Conservation (phyloP, 2,797 vertebrate species). For the Notolabrus celidotus region DNA sequence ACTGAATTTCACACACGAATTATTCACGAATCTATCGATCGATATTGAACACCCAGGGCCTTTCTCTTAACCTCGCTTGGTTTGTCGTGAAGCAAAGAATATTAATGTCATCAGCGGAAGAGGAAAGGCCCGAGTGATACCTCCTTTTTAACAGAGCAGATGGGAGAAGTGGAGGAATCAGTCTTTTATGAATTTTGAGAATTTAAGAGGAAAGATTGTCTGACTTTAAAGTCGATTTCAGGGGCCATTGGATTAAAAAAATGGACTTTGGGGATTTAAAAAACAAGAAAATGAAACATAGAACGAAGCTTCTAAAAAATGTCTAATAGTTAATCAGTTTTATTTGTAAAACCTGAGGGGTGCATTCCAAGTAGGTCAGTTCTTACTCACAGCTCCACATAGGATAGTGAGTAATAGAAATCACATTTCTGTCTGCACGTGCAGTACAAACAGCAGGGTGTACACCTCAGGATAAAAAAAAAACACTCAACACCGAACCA, state of each 20-base stretch:
- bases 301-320: not conserved
- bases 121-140: conserved; percentile 51
- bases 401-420: conserved; percentile 45
- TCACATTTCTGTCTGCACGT: conserved; percentile 19
- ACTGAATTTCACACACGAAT: conserved; percentile 87
- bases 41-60: conserved; percentile 82
- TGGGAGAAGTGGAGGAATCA: conserved; percentile 14
- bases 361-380: conserved; percentile 62
- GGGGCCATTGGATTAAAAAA: conserved; percentile 13
- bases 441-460: conserved; percentile 62
- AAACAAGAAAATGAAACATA: no score
- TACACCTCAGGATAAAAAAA: conserved; percentile 41
- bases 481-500: conserved; percentile 60
- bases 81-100: conserved; percentile 79
- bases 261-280: no score
- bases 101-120: conserved; percentile 75
- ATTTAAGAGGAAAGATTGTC: conserved; percentile 13
- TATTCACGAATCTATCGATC: conserved; percentile 87
- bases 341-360: conserved; percentile 22
- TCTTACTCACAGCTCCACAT: conserved; percentile 35
- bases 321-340: conserved; percentile 31
- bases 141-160: conserved; percentile 29
- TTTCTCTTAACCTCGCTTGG: conserved; percentile 81
- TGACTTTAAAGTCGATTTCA: not conserved
- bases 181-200: conserved; percentile 39